Conservation (phyloP, 2,113 vertebrate genomes). For the Pseudopipra pipra region DNA sequence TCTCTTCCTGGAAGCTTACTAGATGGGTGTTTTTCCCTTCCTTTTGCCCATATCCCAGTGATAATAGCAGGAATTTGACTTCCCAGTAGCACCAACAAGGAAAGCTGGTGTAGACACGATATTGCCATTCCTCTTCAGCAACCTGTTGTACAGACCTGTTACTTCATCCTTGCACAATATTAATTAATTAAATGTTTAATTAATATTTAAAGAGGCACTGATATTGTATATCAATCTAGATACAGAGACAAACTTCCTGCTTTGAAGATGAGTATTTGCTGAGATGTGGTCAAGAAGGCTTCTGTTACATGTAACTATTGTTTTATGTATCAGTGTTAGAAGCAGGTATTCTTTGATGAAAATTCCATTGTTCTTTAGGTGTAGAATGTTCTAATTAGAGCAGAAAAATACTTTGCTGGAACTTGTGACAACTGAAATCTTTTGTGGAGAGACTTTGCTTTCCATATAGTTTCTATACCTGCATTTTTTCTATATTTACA, state of each 20-base stretch:
- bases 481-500: not conserved
- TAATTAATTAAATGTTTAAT: not conserved
- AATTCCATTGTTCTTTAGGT: not conserved
- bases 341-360: not conserved
- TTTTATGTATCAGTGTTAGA: not conserved
- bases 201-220: not conserved
- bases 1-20: not conserved
- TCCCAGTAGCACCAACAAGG: not conserved
- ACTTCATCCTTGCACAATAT: not conserved
- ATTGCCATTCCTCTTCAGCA: not conserved
- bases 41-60: not conserved
- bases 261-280: not conserved
- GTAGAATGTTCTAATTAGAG: not conserved
- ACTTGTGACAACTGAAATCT: not conserved
- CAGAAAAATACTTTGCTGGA: not conserved
- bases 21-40: not conserved
- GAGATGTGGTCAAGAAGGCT: not conserved
- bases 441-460: not conserved
- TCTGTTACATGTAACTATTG: not conserved
- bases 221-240: not conserved
- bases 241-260: not conserved
- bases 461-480: not conserved
- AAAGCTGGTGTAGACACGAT: not conserved
- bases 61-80: not conserved
- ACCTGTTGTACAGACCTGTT: not conserved